Conservation (phyloP, 2,888 invertebrate genomes). For the Nomada fucata region DNA sequence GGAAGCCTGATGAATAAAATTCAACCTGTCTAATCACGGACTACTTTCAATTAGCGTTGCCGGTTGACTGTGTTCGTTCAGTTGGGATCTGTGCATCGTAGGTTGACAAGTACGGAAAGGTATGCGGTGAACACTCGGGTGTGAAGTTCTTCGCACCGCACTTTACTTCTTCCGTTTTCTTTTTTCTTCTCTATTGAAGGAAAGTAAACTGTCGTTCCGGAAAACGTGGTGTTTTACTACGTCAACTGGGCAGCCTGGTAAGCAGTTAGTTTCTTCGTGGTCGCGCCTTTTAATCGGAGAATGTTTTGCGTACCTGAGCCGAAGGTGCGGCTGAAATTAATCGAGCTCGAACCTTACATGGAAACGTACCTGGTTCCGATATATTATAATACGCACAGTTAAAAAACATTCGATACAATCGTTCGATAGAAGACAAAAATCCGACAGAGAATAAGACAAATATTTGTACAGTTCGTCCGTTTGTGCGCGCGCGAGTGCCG, state of each 20-base stretch:
- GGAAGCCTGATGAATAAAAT: too few species aligned
- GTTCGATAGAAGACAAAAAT: too few species aligned
- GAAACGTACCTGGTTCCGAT: too few species aligned
- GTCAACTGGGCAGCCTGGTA: too few species aligned
- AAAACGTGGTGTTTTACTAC: neutral
- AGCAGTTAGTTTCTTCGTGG: neutral
- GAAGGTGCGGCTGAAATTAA: neutral
- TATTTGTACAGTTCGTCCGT: too few species aligned
- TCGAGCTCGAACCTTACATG: too few species aligned
- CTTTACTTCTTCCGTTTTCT: too few species aligned
- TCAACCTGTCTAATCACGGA: neutral
- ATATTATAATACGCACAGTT: too few species aligned
- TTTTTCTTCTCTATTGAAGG: neutral
- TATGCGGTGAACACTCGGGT: neutral
- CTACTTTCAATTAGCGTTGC: neutral
- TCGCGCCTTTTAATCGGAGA: constrained; percentile 1
- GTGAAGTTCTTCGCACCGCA: neutral
- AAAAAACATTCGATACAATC: too few species aligned
- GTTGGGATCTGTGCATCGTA: neutral
- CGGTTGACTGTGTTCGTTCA: neutral
- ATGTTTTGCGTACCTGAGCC: neutral
- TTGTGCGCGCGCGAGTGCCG: too few species aligned
- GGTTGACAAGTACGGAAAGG: neutral
- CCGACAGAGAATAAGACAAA: too few species aligned
- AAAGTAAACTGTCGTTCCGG: constrained; percentile 28